Evolutionary conservation across 2,888 invertebrate genomes (phyloP).

Genomic region (Drosophila quinaria): DNA sequence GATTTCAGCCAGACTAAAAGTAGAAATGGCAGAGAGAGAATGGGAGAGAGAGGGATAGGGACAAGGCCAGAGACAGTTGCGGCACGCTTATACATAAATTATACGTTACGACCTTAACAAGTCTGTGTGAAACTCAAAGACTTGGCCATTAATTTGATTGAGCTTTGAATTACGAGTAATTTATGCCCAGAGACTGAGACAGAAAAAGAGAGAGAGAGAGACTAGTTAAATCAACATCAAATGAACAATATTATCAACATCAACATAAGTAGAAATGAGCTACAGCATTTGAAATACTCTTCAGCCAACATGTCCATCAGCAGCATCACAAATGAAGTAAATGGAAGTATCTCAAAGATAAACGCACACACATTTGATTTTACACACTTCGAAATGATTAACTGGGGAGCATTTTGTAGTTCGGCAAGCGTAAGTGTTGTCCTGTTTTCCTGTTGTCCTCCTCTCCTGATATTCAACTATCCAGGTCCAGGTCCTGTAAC

Average conservation of each 20-base stretch:
- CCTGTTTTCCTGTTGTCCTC: constrained; percentile 24
- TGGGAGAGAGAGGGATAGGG: not conserved
- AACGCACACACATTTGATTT: constrained; percentile 72
- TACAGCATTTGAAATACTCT: constrained; percentile 3
- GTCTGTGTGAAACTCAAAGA: constrained; percentile 22
- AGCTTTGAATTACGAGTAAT: constrained; percentile 48
- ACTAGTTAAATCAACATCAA: constrained; percentile 11
- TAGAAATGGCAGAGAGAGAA: not conserved
- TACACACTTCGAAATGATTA: constrained; percentile 81
- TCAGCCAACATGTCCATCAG: constrained; percentile 3
- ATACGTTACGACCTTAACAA: constrained; percentile 28
- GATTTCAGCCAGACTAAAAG: constrained; percentile 14
- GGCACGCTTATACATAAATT: constrained; percentile 62
- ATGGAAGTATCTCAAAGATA: constrained; percentile 50
- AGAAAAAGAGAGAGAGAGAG: not conserved
- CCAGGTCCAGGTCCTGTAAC: constrained; percentile 1
- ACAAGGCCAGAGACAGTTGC: constrained; percentile 23
- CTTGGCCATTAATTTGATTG: constrained; percentile 55
- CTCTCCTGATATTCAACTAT: not conserved
- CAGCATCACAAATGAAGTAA: not conserved
- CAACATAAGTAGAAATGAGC: constrained; percentile 10
- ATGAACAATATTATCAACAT: constrained; percentile 27
- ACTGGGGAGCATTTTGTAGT: constrained; percentile 84
- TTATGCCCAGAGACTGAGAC: constrained; percentile 36
- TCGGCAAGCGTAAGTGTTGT: constrained; percentile 70